Evolutionary conservation across 1,140 invertebrate genomes (phyloP), one percentile per base, ranked within the genome.

Genomic region (Anadara kagoshimensis): DNA sequence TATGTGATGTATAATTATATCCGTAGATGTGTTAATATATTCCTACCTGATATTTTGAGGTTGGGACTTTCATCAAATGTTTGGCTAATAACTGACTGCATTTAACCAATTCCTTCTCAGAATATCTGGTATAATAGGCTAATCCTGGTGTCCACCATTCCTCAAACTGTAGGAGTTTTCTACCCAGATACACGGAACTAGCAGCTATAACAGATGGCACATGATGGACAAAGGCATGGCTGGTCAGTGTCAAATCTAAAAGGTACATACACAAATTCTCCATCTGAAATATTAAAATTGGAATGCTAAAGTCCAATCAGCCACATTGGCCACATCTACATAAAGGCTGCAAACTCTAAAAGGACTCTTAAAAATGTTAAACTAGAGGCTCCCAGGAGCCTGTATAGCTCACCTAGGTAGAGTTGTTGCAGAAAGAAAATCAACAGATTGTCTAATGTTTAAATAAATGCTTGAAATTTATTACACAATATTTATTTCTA

Each of bases 61-160:
- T 64, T 22, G 57, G 29, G 8, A 62, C 64, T 49, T 76, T 76
- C 11, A 72, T 49, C 18, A 83, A 63, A 0, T 68, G 43, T 41
- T 70, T 74, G 49, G 68, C 58, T 36, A 79, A 56, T 18, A 70
- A 49, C 16, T 64, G 62, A 1, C 75, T 70, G 69, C 79, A 75
- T 11, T 36, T 22, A 4, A 26, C n/a, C 1, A 84, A 63, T 49
- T 82, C 78, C 12, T 76, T 70, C 51, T 77, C 70, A 1, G 75
- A 74, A 57, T 84, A 82, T 47, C 78, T 79, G 57, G 75, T 82
- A 69, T 82, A 82, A 54, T 76, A 78, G 4, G 73, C 65, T 47
- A 82, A 69, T 5, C 49, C 65, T 3, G 72, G 45, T 44, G 78
- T 77, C 82, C 82, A 84, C 5, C 61, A 10, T 2, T 72, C 44